Evolutionary conservation across 2,113 vertebrate genomes (phyloP), one percentile per base, ranked within the genome.

Genomic region (Trichomycterus rosablanca): DNA sequence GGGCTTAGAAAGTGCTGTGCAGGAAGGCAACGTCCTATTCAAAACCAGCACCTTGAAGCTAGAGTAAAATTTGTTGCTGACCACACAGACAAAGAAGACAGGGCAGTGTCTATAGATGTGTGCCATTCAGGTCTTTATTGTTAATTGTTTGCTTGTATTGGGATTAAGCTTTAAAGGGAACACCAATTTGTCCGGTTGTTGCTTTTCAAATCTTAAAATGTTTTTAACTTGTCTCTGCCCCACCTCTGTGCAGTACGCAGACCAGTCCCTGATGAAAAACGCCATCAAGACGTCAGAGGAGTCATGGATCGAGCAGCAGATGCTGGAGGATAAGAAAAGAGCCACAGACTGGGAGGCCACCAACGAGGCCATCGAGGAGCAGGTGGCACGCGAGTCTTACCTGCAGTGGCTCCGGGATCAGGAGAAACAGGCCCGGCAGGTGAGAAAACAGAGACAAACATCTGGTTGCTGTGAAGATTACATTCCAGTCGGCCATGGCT

Each of bases 271-370:
- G 71, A 97, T 97, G 93, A 95, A 97, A 59, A 95, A 88, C 9
- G 94, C 94, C 68, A 97, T 97, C 78, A 95, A 93, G 76, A 97
- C 93, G 3, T 97, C 94, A 0, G 94, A 97, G 80, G 94, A 97
- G 75, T 97, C 94, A 1, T 97, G 93, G 94, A 97, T 97, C 15
- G 94, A 97, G 80, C 93, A 97, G 82, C 94, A 97, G 84, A 97
- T 97, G 94, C 57, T 97, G 78, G 94, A 97, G 80, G 93, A 97
- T 76, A 97, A 97, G 84, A 97, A 95, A 77, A 78, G 92, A 7
- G 93, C 93, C 7, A 97, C 92, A 0, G 93, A 97, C 81, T 97
- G 94, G 94, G 94, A 97, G 80, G 94, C 94, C 44, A 95, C 94
- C 23, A 95, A 95, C n/a, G 94, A 97, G 78, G 94, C 94, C 77